Evolutionary conservation across 1,140 invertebrate genomes (phyloP), one percentile per base, ranked within the genome.

Genomic region (Pantala flavescens): DNA sequence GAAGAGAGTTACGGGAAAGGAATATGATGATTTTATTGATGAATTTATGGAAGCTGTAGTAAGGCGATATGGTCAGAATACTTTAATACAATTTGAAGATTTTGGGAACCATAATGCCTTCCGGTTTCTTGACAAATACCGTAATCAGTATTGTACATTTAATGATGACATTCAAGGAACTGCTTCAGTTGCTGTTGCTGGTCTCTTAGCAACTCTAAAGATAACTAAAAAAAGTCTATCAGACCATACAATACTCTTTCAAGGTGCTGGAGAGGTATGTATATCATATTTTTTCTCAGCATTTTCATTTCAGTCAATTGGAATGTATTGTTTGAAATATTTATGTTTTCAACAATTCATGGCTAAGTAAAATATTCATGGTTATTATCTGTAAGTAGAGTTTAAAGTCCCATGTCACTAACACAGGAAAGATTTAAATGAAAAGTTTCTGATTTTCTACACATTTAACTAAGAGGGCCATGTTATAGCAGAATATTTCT

Each of bases 131-230:
- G 90, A 88, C 75, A 94, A 92, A 80, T 98, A 97, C 83, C 87
- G 93, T 21, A 83, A 93, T 73, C 80, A 84, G 23, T 97, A 95
- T 79, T 97, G 95, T 81, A 96, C 94, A 9, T 97, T 98, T 81
- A 98, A 98, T 83, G 95, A 98, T 80, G 96, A 98, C 80, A 97
- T 98, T 79, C 96, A 98, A 82, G 95, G 95, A 28, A 95, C 94
- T 5, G 92, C 91, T 10, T 87, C 93, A 9, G 95, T 98, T 14
- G 95, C 94, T 1, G 89, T 99, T 10, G 93, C 95, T 24, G 97
- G 96, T 0, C 82, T 98, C 19, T 82, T 98, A n/a, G 92, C 93
- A 9, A 91, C 93, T 23, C 84, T 95, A 7, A 84, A 89, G 24
- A 82, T 96, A 36, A 97, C 93, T 0, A 88, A 90, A 19, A 90